These are phyloP conservation scores for Drosophila serrata DNA, from an alignment of 1,140 invertebrate genomes.

Conservation along the genomic window DNA sequence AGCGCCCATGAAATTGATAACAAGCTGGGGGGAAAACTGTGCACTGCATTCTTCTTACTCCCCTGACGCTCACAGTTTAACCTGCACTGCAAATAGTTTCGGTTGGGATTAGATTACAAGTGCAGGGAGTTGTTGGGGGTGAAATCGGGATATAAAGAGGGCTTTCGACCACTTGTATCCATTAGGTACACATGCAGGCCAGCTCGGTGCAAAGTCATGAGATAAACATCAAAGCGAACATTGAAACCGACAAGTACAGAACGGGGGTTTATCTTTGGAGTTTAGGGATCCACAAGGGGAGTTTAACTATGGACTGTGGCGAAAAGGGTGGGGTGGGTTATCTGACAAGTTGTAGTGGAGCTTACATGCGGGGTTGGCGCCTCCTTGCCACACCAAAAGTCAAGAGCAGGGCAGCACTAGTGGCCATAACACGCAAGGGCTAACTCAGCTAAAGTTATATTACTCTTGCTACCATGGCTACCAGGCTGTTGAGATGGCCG, in stretches of 20 bases:
- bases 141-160: not conserved
- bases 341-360: not conserved
- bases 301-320: not conserved
- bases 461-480: conserved; percentile 37
- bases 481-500: not conserved
- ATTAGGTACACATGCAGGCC: conserved; percentile 32
- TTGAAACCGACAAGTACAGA: conserved; percentile 40
- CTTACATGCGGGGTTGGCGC: conserved; percentile 4
- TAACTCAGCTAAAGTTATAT: conserved; percentile 45
- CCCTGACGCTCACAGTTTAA: conserved; percentile 41
- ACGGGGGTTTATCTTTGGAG: conserved; percentile 8
- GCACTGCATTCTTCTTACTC: not conserved
- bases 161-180: conserved; percentile 35
- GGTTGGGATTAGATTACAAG: conserved; percentile 36
- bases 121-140: not conserved
- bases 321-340: not conserved
- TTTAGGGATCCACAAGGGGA: conserved; percentile 1
- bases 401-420: conserved; percentile 51
- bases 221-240: conserved; percentile 52
- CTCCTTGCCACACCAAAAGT: conserved; percentile 38
- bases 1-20: conserved; percentile 41
- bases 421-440: conserved; percentile 55
- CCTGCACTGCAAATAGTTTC: conserved; percentile 32
- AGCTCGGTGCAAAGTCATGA: conserved; percentile 34
- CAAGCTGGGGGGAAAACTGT: not conserved